Base-by-base conservation (phyloP, 2,797 vertebrate species). In the Intellagama lesueurii region DNA sequence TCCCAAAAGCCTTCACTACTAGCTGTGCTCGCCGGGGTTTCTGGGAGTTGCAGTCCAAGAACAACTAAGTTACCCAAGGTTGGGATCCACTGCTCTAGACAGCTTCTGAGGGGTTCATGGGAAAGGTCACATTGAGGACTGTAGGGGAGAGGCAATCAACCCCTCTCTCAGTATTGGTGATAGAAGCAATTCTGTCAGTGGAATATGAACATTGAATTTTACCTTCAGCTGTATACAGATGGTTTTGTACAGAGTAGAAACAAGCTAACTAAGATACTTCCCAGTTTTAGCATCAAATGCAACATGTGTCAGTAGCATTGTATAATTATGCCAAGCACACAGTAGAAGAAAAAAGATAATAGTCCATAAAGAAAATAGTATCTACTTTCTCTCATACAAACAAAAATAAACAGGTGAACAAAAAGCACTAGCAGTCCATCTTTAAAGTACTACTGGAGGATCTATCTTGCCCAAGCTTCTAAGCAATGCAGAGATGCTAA, bases 211-310 rank as follows among this genome's bases (percentile, higher is more conserved):
- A 64, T 22, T 64, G 60, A 56, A 56, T 56, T 4, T 14, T 14
- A 56, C 12, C 12, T 56, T 56, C 12, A 56, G 52, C 12, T 56
- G 52, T 56, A 7, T 8, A 56, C 12, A 56, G 52, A 14, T 40
- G 7, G 85, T 94, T 90, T 49, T 90, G 40, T 30, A 8, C 40
- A 56, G 2, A 85, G 87, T 87, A 91, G 26, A 32, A 80, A 86
- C 52, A 92, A 3, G 68, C 85, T 88, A 86, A 92, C 52, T 73
- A 81, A 83, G 60, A 4, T 80, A 40, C 0, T 40, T 0, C 8
- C 81, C 73, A 70, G 82, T 85, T 83, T 89, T 83, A 83, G 56
- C 66, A 40, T 1, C 87, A 93, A 88, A 88, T 49, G 19, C 47
- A 92, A 91, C 16, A 84, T 66, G 88, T 81, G 73, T 77, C 81